Base-by-base conservation (phyloP, 2,888 invertebrate genomes). In the Calameuta idolon region DNA sequence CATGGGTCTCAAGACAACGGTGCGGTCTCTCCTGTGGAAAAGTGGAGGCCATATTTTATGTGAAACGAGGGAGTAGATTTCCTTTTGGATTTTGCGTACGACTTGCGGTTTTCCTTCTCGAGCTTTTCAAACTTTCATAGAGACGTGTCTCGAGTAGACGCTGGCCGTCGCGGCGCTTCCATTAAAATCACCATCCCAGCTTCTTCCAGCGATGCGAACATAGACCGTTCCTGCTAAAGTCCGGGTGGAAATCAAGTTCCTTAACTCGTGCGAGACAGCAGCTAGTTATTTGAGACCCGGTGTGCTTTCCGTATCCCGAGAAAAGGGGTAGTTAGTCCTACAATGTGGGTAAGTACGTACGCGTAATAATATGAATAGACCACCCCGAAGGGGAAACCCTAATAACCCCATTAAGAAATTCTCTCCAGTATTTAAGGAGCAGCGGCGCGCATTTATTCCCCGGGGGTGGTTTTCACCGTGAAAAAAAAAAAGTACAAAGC, bases 341-440 rank as follows among this genome's bases (percentile, higher is more conserved):
- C 69, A 33, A 33, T n/a, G 69, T 69, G 4, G 12, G 2, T 33
- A 33, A 69, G 12, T 30, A 69, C 69, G 69, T 30, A 69, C 31
- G 85, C 83, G 84, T 81, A 85, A 86, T 85, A 85, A 85, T 86
- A 81, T 85, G 78, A 85, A 85, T 85, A 81, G 85, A 76, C 77
- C 77, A 77, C 83, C 83, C 79, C 40, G 15, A 5, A 40, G 40
- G 40, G 15, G 40, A 5, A 40, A 15, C 40, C 40, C 40, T 40
- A 40, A 40, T 15, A 40, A 40, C 40, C 15, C 40, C 40, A 40
- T 15, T 15, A 40, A 40, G 40, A 40, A 40, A 40, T 40, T 40
- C 40, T 1, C 5, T 40, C 15, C 40, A 40, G 40, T 15, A 40
- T 40, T 40, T 15, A 40, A 40, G 40, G 15, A 40, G 40, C 15